Evolutionary conservation across 2,888 invertebrate species (phyloP).

Genomic region (Thyatira batis): DNA sequence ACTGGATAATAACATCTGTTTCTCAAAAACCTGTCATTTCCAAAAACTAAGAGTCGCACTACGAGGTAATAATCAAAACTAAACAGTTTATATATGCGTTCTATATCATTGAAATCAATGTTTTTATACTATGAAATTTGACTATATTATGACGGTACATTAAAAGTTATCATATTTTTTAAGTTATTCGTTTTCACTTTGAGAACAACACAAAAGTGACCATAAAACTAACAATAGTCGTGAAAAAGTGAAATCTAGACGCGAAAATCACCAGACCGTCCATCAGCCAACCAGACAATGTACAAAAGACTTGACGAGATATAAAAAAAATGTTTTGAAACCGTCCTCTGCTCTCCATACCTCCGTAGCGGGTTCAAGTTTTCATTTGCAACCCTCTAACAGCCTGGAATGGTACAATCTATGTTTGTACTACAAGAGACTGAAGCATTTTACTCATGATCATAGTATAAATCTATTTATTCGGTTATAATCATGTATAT

Average conservation of each 20-base stretch:
- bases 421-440: not conserved
- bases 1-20: too few species aligned
- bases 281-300: not conserved
- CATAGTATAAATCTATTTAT: too few species aligned
- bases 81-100: too few species aligned
- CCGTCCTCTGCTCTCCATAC: not conserved
- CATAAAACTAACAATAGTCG: not conserved
- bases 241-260: not conserved
- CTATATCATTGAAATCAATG: too few species aligned
- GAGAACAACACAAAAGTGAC: not conserved
- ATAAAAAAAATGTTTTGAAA: slow-evolving; percentile 2
- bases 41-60: too few species aligned
- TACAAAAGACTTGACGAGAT: not conserved
- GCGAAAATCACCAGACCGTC: not conserved
- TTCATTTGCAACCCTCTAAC: not conserved
- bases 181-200: too few species aligned
- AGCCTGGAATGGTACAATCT: not conserved
- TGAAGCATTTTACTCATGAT: not conserved
- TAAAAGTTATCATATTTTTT: too few species aligned
- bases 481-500: too few species aligned
- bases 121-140: too few species aligned
- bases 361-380: not conserved
- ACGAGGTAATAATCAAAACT: too few species aligned
- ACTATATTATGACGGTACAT: too few species aligned
- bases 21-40: too few species aligned